phyloP scores from a whole-genome alignment of 2,888 invertebrate genomes.

The Drosophila putrida region DNA sequence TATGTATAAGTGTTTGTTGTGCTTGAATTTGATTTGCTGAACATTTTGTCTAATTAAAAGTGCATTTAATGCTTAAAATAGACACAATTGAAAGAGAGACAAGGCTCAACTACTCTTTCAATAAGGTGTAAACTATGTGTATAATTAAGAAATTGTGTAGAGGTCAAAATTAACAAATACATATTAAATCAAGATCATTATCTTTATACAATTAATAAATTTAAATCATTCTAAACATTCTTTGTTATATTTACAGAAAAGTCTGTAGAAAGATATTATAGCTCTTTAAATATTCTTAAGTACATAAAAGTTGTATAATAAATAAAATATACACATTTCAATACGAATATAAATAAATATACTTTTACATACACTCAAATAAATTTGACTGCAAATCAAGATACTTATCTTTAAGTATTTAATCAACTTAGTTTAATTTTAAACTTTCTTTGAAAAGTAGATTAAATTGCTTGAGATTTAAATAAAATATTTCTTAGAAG shows the following conservation, averaged over 20 bases:
- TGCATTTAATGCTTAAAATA: conserved; percentile 18
- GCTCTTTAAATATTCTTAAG: not conserved
- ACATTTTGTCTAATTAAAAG: conserved; percentile 31
- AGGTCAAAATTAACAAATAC: too few relatives aligned
- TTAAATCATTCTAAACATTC: too few relatives aligned
- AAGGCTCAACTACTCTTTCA: not conserved
- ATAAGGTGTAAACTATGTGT: not conserved
- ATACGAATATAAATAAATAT: not conserved
- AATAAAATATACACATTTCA: not conserved
- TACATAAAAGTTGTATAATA: not conserved
- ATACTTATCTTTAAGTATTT: not conserved
- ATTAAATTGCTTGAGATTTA: not conserved
- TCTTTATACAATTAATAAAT: too few relatives aligned
- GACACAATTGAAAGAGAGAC: not conserved
- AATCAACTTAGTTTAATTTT: not conserved
- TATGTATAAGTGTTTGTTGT: conserved; percentile 1
- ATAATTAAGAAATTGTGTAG: too few relatives aligned
- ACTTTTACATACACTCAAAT: not conserved
- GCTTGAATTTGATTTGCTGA: conserved; percentile 22
- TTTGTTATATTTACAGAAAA: too few relatives aligned
- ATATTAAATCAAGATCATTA: too few relatives aligned
- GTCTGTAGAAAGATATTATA: too few relatives aligned
- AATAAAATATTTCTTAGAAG: not conserved
- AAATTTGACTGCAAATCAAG: not conserved
- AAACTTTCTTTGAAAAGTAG: not conserved